These are phyloP conservation scores for Melieria picta DNA, from an alignment of 2,888 invertebrate species.

Conservation along the genomic window DNA sequence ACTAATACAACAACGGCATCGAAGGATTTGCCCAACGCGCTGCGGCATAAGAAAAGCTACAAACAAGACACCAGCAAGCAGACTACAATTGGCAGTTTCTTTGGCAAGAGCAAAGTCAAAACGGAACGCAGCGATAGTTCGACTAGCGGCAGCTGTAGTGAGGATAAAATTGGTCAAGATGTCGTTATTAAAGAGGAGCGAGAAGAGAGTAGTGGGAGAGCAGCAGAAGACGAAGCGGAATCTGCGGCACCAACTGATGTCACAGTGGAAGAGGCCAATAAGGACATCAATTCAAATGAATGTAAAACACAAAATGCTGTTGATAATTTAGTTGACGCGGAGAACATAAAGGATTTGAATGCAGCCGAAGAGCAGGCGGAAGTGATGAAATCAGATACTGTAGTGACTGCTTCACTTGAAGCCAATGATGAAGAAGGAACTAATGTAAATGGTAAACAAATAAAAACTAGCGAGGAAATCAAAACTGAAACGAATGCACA, in stretches of 20 bases:
- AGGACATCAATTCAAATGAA: slow-evolving; percentile 27
- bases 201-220: slow-evolving; percentile 21
- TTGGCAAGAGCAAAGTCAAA: slow-evolving; percentile 39
- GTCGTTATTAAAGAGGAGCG: slow-evolving; percentile 34
- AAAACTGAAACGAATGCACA: too few relatives aligned
- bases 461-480: too few relatives aligned
- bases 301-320: slow-evolving; percentile 3
- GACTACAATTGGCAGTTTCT: slow-evolving; percentile 56
- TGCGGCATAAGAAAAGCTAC: slow-evolving; percentile 53
- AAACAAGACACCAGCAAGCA: slow-evolving; percentile 57
- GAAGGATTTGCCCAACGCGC: slow-evolving; percentile 54
- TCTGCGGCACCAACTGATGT: slow-evolving; percentile 26
- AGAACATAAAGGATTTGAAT: slow-evolving; percentile 18
- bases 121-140: slow-evolving; percentile 20
- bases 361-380: too few relatives aligned
- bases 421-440: too few relatives aligned
- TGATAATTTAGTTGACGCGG: slow-evolving; percentile 5
- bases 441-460: too few relatives aligned
- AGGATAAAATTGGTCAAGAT: slow-evolving; percentile 3
- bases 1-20: not conserved
- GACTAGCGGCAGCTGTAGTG: slow-evolving; percentile 14
- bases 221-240: slow-evolving; percentile 24
- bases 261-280: slow-evolving; percentile 10
- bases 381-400: too few relatives aligned
- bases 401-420: too few relatives aligned